phyloP scores from a whole-genome alignment of 2,888 invertebrate species.

The Epirrhoe alternata region DNA sequence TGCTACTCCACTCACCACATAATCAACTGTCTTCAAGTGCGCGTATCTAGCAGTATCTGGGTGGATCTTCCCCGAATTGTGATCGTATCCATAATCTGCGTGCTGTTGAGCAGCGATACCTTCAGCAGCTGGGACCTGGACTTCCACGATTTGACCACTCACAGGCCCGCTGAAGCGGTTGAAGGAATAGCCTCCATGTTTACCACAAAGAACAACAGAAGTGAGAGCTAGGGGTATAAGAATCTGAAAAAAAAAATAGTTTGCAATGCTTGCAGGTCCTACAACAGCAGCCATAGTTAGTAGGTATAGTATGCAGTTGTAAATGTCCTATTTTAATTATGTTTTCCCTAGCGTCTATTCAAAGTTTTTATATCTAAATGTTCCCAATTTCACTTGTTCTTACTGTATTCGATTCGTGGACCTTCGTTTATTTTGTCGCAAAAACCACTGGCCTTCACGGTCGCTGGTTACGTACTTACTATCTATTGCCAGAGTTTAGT shows the following conservation, averaged over 20 bases:
- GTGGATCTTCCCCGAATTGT: constrained; percentile 73
- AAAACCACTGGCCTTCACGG: constrained; percentile 75
- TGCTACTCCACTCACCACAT: constrained; percentile 78
- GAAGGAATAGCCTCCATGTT: constrained; percentile 87
- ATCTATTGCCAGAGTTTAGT: constrained; percentile 66
- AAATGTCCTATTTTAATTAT: no score
- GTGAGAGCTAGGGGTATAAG: constrained; percentile 59
- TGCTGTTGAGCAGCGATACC: constrained; percentile 76
- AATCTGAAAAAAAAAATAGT: constrained; percentile 56
- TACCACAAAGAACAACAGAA: constrained; percentile 57
- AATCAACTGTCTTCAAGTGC: constrained; percentile 86
- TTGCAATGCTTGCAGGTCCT: not conserved
- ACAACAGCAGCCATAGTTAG: not conserved
- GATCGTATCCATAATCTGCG: constrained; percentile 81
- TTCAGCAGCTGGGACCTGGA: constrained; percentile 80
- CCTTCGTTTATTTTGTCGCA: constrained; percentile 37
- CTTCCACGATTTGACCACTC: constrained; percentile 86
- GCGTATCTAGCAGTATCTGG: constrained; percentile 81
- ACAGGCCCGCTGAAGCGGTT: constrained; percentile 91
- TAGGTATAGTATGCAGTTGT: no score
- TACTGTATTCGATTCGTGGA: not conserved
- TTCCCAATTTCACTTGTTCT: not conserved
- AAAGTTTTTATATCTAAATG: not conserved
- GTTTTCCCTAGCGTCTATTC: no score
- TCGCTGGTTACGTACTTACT: constrained; percentile 54